phyloP scores from a whole-genome alignment of 2,797 vertebrate genomes.

The Bucorvus abyssinicus region DNA sequence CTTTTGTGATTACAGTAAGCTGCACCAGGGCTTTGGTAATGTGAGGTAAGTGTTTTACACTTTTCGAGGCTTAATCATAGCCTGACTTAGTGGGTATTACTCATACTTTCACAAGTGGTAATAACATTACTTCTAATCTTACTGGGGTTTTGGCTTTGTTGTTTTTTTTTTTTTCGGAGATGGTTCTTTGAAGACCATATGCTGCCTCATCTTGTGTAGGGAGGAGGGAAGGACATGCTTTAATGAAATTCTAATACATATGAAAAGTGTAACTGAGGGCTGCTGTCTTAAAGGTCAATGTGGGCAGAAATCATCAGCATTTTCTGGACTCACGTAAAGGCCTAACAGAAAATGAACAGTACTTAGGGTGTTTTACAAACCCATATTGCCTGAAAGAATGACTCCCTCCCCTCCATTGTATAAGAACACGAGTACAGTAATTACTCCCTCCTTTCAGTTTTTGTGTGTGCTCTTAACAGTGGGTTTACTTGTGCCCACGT shows the following conservation, averaged over 20 bases:
- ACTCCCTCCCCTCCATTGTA: not conserved
- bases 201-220: not conserved
- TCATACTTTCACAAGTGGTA: slow-evolving; percentile 20
- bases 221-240: not conserved
- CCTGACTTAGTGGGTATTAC: slow-evolving; percentile 17
- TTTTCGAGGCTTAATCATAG: slow-evolving; percentile 48
- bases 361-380: not conserved
- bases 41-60: not conserved
- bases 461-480: not conserved
- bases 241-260: not conserved
- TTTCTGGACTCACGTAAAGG: slow-evolving; percentile 21
- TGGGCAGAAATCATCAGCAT: slow-evolving; percentile 13
- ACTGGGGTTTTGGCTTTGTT: not conserved
- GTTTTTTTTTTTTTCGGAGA: not conserved
- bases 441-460: not conserved
- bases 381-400: not conserved
- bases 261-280: not conserved
- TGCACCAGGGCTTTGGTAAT: slow-evolving; percentile 11
- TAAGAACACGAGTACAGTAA: not conserved
- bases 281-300: slow-evolving; percentile 24
- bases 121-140: slow-evolving; percentile 5
- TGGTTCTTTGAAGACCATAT: not conserved
- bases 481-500: not conserved
- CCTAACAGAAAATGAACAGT: not conserved
- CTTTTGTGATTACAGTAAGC: not conserved